phyloP scores from a whole-genome alignment of 2,888 invertebrate genomes.

The Sthenelais limicola region DNA sequence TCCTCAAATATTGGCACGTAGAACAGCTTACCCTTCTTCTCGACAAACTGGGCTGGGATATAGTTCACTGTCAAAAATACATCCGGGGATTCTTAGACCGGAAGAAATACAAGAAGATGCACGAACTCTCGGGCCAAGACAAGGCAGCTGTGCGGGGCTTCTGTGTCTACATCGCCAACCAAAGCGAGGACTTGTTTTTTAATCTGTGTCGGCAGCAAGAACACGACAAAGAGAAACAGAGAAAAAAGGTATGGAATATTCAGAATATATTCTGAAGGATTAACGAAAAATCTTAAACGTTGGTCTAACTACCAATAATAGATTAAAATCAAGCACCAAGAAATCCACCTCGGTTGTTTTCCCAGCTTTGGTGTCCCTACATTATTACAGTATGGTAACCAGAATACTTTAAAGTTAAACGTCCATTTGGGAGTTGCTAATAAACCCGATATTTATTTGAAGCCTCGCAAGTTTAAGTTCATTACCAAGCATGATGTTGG shows the following conservation, averaged over 20 bases:
- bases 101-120: not conserved
- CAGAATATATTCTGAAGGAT: no score
- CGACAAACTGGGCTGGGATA: slow-evolving; percentile 50
- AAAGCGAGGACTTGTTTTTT: slow-evolving; percentile 10
- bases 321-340: no score
- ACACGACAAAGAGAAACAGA: slow-evolving; percentile 30
- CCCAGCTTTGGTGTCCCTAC: no score
- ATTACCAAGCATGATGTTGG: no score
- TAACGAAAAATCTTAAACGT: no score
- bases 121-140: slow-evolving; percentile 33
- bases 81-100: slow-evolving; percentile 57
- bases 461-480: no score
- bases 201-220: slow-evolving; percentile 38
- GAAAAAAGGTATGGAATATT: slow-evolving; percentile 12
- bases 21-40: slow-evolving; percentile 59
- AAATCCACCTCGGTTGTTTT: no score
- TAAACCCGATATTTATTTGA: no score
- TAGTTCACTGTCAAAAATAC: slow-evolving; percentile 56
- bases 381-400: no score
- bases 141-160: slow-evolving; percentile 36
- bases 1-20: slow-evolving; percentile 64
- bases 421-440: no score
- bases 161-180: slow-evolving; percentile 30
- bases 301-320: no score
- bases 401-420: no score